A percentile compares a stretch with the other conserved stretches of the same genome.
Evolutionary conservation across 2,888 invertebrate species (phyloP).

Genomic region (Epinotia bilunana): DNA sequence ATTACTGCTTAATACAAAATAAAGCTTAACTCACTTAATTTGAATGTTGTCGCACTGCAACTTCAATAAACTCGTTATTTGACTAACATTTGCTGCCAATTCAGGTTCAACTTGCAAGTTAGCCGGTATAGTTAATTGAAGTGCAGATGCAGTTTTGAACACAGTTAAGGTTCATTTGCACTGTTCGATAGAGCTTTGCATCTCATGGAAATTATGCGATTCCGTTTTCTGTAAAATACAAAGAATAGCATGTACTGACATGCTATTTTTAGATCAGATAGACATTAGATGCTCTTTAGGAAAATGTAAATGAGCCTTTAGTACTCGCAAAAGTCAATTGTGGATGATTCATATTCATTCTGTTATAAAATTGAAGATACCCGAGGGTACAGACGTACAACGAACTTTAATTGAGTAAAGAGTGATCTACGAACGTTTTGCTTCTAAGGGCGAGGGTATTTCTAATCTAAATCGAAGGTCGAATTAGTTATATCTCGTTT

Average conservation of each 20-base stretch:
- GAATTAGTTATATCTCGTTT: background rate
- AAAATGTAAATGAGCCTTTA: too few species aligned
- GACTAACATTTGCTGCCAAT: conserved; percentile 4
- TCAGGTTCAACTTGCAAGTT: conserved; percentile 2
- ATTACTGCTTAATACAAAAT: too few species aligned
- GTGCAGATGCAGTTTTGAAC: background rate
- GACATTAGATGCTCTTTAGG: too few species aligned
- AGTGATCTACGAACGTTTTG: conserved; percentile 14
- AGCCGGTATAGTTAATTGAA: background rate
- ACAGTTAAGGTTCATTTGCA: background rate
- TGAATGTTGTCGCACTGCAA: background rate
- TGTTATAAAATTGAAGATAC: conserved; percentile 30
- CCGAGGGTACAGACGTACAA: conserved; percentile 26
- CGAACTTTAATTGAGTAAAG: conserved; percentile 35
- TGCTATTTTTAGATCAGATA: too few species aligned
- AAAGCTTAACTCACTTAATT: background rate
- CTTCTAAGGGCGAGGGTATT: background rate
- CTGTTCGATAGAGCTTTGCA: background rate
- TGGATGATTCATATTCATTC: conserved; percentile 33
- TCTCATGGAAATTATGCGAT: background rate
- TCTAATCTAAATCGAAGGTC: background rate
- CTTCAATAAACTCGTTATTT: conserved; percentile 3
- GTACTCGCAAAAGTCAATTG: background rate
- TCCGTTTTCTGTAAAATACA: background rate
- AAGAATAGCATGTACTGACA: background rate